A percentile compares a stretch with the other conserved stretches of the same genome.
These are phyloP conservation scores for Pristionchus fissidentatus DNA, from an alignment of 2,888 invertebrate species.

Conservation along the genomic window DNA sequence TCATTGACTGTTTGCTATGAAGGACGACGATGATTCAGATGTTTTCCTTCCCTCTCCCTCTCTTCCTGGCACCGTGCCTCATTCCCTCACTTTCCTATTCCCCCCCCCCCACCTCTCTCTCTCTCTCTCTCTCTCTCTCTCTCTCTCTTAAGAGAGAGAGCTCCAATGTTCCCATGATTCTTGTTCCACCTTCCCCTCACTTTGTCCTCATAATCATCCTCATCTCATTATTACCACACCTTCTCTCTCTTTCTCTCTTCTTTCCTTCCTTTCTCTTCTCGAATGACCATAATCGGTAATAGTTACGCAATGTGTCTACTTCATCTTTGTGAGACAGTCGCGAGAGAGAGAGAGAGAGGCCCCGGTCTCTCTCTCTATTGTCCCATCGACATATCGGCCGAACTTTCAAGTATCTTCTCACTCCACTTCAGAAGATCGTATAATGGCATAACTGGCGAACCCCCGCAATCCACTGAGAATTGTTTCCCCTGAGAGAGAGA, in stretches of 20 bases:
- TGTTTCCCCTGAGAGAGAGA: not conserved
- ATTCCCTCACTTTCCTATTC: not conserved
- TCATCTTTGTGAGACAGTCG: slow-evolving; percentile 13
- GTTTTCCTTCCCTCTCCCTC: not conserved
- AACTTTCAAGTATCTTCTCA: slow-evolving; percentile 10
- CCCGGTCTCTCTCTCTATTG: not conserved
- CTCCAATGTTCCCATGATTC: not conserved
- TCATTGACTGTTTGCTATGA: not conserved
- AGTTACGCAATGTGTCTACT: slow-evolving; percentile 3
- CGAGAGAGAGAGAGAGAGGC: too few relatives aligned
- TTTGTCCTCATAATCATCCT: slow-evolving; percentile 27
- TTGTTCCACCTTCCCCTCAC: not conserved
- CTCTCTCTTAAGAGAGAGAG: not conserved
- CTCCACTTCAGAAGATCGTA: slow-evolving; percentile 8
- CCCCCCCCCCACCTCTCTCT: not conserved
- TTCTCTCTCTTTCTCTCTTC: slow-evolving; percentile 7
- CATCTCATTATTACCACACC: slow-evolving; percentile 5
- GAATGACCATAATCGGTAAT: slow-evolving; percentile 10
- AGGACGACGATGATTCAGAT: not conserved
- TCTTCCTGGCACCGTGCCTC: not conserved
- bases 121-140: not conserved
- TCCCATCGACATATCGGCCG: slow-evolving; percentile 1
- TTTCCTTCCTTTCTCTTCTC: slow-evolving; percentile 27
- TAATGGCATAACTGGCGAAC: not conserved
- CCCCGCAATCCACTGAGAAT: slow-evolving; percentile 8